A percentile compares a stretch with the other conserved stretches of the same genome.
Conservation (phyloP, 2,797 vertebrate genomes). For the Rhinatrema bivittatum region DNA sequence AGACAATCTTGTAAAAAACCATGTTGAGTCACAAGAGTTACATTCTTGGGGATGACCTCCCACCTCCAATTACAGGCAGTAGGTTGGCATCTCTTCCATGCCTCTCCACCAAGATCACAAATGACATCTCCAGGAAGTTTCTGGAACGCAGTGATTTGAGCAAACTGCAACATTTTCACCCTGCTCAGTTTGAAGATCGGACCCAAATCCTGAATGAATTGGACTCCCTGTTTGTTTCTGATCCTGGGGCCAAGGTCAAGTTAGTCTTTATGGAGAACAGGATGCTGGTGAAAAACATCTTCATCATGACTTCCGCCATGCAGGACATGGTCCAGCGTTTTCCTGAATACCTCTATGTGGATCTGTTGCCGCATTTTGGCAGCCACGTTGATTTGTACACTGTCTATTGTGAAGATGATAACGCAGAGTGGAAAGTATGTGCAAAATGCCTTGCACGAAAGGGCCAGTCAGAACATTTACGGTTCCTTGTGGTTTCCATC, state of each 20-base stretch:
- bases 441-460: constrained; percentile 4
- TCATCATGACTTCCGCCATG: constrained; percentile 11
- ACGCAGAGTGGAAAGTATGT: constrained; percentile 6
- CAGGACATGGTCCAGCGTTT: constrained; percentile 2
- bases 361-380: constrained; percentile 1
- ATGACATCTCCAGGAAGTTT: constrained; percentile 4
- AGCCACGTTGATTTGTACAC: constrained; percentile 13
- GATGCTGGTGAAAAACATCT: constrained; percentile 4
- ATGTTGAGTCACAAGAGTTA: constrained; percentile 12
- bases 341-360: not conserved
- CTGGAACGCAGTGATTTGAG: constrained; percentile 10
- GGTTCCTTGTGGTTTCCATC: constrained; percentile 1
- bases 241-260: constrained; percentile 11
- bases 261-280: constrained; percentile 5
- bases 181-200: constrained; percentile 3
- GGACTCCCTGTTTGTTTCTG: constrained; percentile 9
- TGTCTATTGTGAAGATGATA: constrained; percentile 10
- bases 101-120: not conserved
- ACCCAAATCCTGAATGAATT: constrained; percentile 10
- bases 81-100: not conserved
- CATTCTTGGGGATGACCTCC: constrained; percentile 12
- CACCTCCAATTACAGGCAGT: constrained; percentile 6
- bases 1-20: constrained; percentile 12
- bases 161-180: constrained; percentile 8
- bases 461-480: not conserved